A percentile compares a stretch with the other conserved stretches of the same genome.
These are phyloP conservation scores for Tetanocera ferruginea DNA, from an alignment of 2,888 invertebrate species.

Conservation along the genomic window DNA sequence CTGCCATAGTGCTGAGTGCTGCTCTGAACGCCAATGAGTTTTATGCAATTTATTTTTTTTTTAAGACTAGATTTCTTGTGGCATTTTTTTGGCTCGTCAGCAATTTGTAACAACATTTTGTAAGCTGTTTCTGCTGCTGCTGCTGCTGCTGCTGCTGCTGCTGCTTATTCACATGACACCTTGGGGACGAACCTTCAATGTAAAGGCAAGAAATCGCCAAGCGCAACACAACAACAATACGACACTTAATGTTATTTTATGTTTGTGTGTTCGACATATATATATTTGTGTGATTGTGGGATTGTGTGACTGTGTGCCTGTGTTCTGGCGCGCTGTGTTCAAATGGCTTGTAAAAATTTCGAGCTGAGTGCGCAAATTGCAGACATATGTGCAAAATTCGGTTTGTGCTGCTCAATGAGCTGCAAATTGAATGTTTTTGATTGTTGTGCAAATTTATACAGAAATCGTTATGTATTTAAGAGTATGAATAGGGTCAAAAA, in stretches of 20 bases:
- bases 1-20: neutral
- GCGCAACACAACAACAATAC: neutral
- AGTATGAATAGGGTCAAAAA: neutral
- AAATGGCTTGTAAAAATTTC: conserved; percentile 22
- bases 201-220: conserved; percentile 1
- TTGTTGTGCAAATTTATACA: neutral
- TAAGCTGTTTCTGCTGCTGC: neutral
- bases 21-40: neutral
- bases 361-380: neutral
- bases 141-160: neutral
- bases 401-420: conserved; percentile 17
- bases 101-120: conserved; percentile 22
- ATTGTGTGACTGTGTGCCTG: neutral
- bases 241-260: neutral
- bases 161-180: conserved; percentile 16
- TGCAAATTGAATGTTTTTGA: conserved; percentile 11
- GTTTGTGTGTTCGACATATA: neutral
- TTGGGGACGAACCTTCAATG: conserved; percentile 5
- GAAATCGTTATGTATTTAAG: neutral
- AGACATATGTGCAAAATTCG: neutral
- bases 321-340: neutral
- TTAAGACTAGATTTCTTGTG: neutral
- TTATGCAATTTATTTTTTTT: neutral
- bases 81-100: conserved; percentile 6
- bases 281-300: neutral